A percentile compares a stretch with the other conserved stretches of the same genome.
Conservation (phyloP, 2,888 invertebrate genomes). For the Idaea straminata region DNA sequence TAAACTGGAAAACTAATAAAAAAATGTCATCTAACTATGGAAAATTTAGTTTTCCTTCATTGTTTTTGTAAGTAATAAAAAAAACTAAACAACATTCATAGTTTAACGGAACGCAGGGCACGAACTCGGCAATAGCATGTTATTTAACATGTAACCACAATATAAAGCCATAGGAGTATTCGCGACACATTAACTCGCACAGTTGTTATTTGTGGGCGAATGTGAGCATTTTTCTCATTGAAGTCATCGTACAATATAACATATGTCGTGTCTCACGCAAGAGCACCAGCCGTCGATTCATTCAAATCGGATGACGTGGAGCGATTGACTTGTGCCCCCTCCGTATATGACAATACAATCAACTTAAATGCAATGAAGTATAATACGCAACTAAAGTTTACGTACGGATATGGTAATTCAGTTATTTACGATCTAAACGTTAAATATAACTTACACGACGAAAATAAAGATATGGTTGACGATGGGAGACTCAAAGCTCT, state of each 20-base stretch:
- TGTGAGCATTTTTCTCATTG: slow-evolving; percentile 29
- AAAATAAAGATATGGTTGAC: no score
- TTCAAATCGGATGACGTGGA: slow-evolving; percentile 70
- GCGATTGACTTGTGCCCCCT: slow-evolving; percentile 55
- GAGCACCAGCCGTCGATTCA: slow-evolving; percentile 53
- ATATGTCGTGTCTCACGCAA: slow-evolving; percentile 66
- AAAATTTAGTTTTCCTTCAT: not conserved
- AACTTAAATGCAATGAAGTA: slow-evolving; percentile 18
- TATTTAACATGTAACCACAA: slow-evolving; percentile 11
- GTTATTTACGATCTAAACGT: no score
- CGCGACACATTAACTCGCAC: slow-evolving; percentile 25
- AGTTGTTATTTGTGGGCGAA: slow-evolving; percentile 22
- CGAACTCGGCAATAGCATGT: slow-evolving; percentile 1
- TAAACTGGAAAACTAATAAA: not conserved
- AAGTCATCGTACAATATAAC: slow-evolving; percentile 40
- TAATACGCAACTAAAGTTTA: slow-evolving; percentile 6
- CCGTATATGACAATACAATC: slow-evolving; percentile 36
- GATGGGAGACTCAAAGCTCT: no score
- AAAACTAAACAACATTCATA: slow-evolving; percentile 17
- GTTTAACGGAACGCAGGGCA: slow-evolving; percentile 15
- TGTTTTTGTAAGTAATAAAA: slow-evolving; percentile 11
- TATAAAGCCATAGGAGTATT: slow-evolving; percentile 12
- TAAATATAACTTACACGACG: no score
- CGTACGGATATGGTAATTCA: not conserved
- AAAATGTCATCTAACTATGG: not conserved